Percentiles rank a stretch among this genome's conserved stretches.
phyloP scores from a whole-genome alignment of 2,797 vertebrate genomes.

The Betta splendens region DNA sequence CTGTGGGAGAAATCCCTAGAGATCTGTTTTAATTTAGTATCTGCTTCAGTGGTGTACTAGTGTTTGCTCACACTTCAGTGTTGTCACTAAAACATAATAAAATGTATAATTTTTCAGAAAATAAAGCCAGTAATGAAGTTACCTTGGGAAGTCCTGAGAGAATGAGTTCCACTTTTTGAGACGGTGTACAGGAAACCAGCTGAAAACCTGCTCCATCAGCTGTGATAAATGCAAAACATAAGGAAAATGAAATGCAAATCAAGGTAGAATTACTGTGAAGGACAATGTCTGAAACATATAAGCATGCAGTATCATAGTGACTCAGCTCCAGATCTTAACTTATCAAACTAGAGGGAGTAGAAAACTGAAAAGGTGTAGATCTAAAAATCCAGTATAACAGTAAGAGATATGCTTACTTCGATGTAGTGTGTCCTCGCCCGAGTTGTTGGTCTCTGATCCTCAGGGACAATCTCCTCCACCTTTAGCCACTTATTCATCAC shows the following conservation, averaged over 20 bases:
- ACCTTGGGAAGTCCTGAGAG: conserved; percentile 83
- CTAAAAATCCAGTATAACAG: conserved; percentile 8
- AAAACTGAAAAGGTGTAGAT: conserved; percentile 1
- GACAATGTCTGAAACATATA: background rate
- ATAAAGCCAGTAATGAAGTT: conserved; percentile 43
- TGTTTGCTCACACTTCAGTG: too few relatives aligned
- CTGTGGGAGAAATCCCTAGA: too few relatives aligned
- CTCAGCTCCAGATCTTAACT: background rate
- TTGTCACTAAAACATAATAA: too few relatives aligned
- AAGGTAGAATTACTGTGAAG: background rate
- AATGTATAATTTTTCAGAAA: too few relatives aligned
- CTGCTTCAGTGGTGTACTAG: too few relatives aligned
- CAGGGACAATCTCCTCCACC: conserved; percentile 68
- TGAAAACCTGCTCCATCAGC: conserved; percentile 85
- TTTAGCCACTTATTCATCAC: conserved; percentile 76
- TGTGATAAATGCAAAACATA: conserved; percentile 53
- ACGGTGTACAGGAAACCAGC: conserved; percentile 83
- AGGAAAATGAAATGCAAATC: background rate
- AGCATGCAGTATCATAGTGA: background rate
- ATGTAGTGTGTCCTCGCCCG: conserved; percentile 74
- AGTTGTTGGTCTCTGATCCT: conserved; percentile 59
- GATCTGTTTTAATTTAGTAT: too few relatives aligned
- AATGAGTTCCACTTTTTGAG: conserved; percentile 83
- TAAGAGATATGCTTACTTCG: conserved; percentile 66
- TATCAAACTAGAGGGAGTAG: conserved; percentile 1